phyloP scores from a whole-genome alignment of 2,113 vertebrate species.

The Silurus glanis region DNA sequence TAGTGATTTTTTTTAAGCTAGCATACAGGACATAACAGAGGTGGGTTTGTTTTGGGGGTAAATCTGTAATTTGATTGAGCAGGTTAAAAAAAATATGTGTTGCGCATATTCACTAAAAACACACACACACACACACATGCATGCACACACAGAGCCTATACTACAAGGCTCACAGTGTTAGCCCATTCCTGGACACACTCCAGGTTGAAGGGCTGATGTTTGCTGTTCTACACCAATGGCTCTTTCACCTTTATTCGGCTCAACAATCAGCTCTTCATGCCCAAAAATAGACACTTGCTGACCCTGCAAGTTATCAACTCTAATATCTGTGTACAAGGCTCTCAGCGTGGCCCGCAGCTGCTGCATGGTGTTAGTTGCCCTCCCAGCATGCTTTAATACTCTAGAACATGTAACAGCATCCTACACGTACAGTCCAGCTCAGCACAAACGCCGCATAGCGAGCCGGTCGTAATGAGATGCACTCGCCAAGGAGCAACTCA shows the following conservation, averaged over 20 bases:
- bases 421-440: slow-evolving; percentile 31
- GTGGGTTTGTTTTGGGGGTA: background rate
- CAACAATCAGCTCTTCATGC: slow-evolving; percentile 56
- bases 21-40: background rate
- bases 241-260: slow-evolving; percentile 52
- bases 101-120: background rate
- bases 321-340: slow-evolving; percentile 54
- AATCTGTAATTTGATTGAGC: background rate
- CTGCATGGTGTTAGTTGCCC: slow-evolving; percentile 27
- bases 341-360: slow-evolving; percentile 37
- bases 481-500: slow-evolving; percentile 18
- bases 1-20: background rate
- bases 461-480: background rate
- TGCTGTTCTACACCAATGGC: slow-evolving; percentile 45
- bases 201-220: slow-evolving; percentile 47
- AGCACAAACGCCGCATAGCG: slow-evolving; percentile 34
- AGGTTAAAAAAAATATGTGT: background rate
- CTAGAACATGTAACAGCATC: slow-evolving; percentile 47
- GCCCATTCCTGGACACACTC: slow-evolving; percentile 25
- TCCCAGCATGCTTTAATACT: slow-evolving; percentile 30
- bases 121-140: slow-evolving; percentile 13
- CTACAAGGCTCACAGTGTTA: slow-evolving; percentile 54
- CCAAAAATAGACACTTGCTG: slow-evolving; percentile 51
- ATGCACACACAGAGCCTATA: slow-evolving; percentile 7
- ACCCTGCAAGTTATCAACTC: slow-evolving; percentile 53